Evolutionary conservation across 2,113 vertebrate species (phyloP), one percentile per base, ranked within the genome.

Genomic region (Stigmatopora nigra): DNA sequence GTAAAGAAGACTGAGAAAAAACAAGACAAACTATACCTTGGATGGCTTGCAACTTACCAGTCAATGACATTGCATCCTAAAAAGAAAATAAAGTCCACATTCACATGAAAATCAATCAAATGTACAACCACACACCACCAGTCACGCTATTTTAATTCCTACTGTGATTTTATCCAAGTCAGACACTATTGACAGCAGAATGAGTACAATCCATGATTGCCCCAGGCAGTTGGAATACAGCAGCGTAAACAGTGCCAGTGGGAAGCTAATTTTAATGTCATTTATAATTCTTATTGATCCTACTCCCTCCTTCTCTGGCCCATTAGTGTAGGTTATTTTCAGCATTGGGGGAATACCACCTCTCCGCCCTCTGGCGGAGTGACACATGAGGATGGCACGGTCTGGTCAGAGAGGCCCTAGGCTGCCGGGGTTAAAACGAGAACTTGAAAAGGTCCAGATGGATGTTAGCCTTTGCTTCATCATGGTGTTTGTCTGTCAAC

Each of bases 271-370:
- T 41, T 41, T 41, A 72, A 51, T 78, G 82, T 79, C 82, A 85
- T 73, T 82, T 78, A 87, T 87, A 84, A 89, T 77, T 80, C 64
- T 70, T 83, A 89, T 89, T 88, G 86, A 89, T 89, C 81, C 38
- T 41, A 35, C 76, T 65, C 76, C 69, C 68, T 78, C 69, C 75
- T 74, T 59, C 65, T 80, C 51, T 62, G 62, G 25, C 79, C 85
- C 86, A 82, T 85, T 77, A 83, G 72, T 62, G 16, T 48, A 67
- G 65, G 81, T 76, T 87, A 88, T 88, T 86, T 84, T 78, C 76
- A 79, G 79, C 73, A 67, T 69, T 72, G 71, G 75, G 71, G 72
- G 47, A 72, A 31, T 63, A 71, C 65, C 59, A 82, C 76, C 73
- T 71, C 72, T 79, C 82, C 73, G 82, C 80, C 84, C 84, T 82